These are phyloP conservation scores for Adoxophyes honmai DNA, from an alignment of 1,140 invertebrate species.

Conservation along the genomic window DNA sequence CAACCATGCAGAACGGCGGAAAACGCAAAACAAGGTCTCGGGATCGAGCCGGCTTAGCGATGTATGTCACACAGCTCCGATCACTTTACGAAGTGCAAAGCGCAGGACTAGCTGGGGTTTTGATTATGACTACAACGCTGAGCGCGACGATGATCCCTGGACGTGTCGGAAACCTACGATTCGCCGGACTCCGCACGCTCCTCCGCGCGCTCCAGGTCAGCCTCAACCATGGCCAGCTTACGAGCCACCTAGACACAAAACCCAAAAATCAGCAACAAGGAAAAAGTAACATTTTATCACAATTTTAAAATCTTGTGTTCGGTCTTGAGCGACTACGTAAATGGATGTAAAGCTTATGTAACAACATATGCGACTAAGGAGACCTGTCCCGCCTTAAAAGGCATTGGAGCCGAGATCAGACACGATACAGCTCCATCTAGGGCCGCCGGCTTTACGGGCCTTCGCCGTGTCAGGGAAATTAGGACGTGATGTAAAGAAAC, in stretches of 20 bases:
- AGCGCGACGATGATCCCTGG: constrained; percentile 24
- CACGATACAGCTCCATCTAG: constrained; percentile 56
- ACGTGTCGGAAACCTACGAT: constrained; percentile 89
- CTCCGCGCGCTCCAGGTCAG: constrained; percentile 99
- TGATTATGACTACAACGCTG: constrained; percentile 21
- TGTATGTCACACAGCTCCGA: constrained; percentile 33
- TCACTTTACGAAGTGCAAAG: constrained; percentile 21
- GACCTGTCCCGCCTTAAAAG: constrained; percentile 58
- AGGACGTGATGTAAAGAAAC: constrained; percentile 47
- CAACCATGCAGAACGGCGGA: constrained; percentile 72
- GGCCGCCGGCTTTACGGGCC: constrained; percentile 60
- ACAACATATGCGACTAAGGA: constrained; percentile 57
- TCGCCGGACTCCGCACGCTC: constrained; percentile 99
- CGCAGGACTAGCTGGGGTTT: constrained; percentile 14
- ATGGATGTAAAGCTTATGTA: constrained; percentile 68
- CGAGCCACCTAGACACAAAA: constrained; percentile 94
- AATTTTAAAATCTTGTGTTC: constrained; percentile 3
- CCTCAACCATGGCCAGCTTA: constrained; percentile 99
- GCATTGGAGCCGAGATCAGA: constrained; percentile 58
- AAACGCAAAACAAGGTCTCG: constrained; percentile 58
- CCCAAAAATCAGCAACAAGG: constrained; percentile 23
- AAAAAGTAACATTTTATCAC: constrained; percentile 18
- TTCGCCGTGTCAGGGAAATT: constrained; percentile 66
- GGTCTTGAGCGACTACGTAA: constrained; percentile 51
- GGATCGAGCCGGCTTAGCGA: constrained; percentile 36